phyloP scores from a whole-genome alignment of 2,113 vertebrate species.

The Antechinus stuartii region DNA sequence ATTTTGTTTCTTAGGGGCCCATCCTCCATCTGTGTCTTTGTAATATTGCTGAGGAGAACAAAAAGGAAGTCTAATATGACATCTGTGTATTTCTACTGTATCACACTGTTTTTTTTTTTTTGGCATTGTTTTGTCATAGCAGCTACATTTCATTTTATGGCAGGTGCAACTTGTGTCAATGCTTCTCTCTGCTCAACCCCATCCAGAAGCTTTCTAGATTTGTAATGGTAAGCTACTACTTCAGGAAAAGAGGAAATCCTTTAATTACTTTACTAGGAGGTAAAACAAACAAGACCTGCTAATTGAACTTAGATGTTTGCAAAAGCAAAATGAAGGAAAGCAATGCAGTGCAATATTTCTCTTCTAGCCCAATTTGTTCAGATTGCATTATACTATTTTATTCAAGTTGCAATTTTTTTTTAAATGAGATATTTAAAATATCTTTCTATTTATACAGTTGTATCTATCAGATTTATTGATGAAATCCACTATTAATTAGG shows the following conservation, averaged over 20 bases:
- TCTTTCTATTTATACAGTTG: background rate
- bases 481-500: too few species aligned
- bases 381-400: background rate
- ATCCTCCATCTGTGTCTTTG: too few species aligned
- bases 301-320: conserved; percentile 28
- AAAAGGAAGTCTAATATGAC: background rate
- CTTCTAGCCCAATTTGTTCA: conserved; percentile 19
- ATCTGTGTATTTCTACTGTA: background rate
- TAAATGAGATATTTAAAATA: background rate
- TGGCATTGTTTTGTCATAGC: conserved; percentile 15
- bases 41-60: too few species aligned
- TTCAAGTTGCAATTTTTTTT: background rate
- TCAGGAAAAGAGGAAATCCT: background rate
- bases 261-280: conserved; percentile 51
- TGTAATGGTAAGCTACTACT: conserved; percentile 15
- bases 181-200: background rate
- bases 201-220: conserved; percentile 12
- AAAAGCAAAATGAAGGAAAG: background rate
- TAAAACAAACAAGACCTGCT: conserved; percentile 22
- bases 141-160: conserved; percentile 37
- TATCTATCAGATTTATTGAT: background rate
- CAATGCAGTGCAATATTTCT: background rate
- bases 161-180: conserved; percentile 35
- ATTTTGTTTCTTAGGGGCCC: too few species aligned
- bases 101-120: background rate